Evolutionary conservation across 2,113 vertebrate species (phyloP), one percentile per base, ranked within the genome.

Genomic region (Catharus minimus): DNA sequence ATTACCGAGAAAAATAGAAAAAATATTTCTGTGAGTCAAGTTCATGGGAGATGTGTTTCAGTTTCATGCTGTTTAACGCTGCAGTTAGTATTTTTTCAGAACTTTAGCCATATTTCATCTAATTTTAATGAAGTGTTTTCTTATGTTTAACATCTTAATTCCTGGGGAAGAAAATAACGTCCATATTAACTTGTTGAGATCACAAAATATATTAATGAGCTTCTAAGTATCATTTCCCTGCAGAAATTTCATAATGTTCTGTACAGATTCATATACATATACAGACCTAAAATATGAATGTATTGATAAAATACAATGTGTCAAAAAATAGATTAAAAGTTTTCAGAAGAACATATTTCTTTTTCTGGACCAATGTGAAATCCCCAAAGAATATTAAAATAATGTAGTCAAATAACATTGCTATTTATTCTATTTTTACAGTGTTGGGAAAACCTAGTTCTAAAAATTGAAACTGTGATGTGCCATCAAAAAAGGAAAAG

Each of bases 11-110:
- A 89, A 90, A 87, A 85, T 16, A 91, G 61, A 92, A 61, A 33
- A 92, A 95, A 66, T 82, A 73, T 80, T 88, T 79, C 71, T 79
- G 30, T 91, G 76, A 89, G 82, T 87, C 84, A 85, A 58, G 49
- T 93, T 94, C 46, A 61, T 50, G 15, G 58, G 38, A 82, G 91
- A 76, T 26, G 30, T 86, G 65, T 78, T 89, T 72, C 74, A 75
- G 58, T 55, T 94, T 87, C 22, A 1, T 44, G 53, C 58, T 68
- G 57, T 76, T 82, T 94, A 89, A 95, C 89, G 74, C 53, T 4
- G 3, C 22, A 91, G n/a, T 28, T 71, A 89, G 15, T 11, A 71
- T 83, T 84, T 92, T 95, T 78, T 10, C 68, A 64, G 49, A 57
- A 20, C 64, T 81, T 82, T 33, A 47, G 66, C 62, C 17, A 56